Evolutionary conservation across 2,797 vertebrate species (phyloP).

Genomic region (Typhlichthys subterraneus): DNA sequence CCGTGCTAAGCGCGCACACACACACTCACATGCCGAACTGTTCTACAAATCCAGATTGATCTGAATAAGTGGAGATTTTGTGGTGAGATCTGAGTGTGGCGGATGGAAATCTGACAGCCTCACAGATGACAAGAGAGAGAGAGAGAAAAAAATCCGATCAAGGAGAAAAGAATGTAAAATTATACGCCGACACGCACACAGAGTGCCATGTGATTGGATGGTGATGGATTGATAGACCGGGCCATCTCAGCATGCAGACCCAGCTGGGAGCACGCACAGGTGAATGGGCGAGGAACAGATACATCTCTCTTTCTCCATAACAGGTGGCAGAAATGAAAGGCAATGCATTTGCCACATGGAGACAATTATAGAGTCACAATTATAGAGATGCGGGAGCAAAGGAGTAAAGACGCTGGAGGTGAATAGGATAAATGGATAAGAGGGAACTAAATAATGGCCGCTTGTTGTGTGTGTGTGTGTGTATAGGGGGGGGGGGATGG

Average conservation of each 20-base stretch:
- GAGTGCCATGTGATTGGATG: conserved; percentile 51
- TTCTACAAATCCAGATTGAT: conserved; percentile 35
- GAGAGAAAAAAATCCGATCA: conserved; percentile 19
- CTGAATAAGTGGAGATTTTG: conserved; percentile 12
- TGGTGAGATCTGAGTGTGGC: conserved; percentile 3
- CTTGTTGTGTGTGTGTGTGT: not conserved
- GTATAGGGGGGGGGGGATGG: not conserved
- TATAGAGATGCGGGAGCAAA: conserved; percentile 51
- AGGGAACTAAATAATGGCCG: conserved; percentile 21
- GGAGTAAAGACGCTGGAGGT: conserved; percentile 34
- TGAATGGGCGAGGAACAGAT: conserved; percentile 50
- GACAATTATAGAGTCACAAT: conserved; percentile 55
- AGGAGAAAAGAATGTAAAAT: conserved; percentile 44
- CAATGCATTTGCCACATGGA: conserved; percentile 55
- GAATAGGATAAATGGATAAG: conserved; percentile 39
- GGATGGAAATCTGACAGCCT: conserved; percentile 3
- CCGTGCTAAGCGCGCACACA: conserved; percentile 5
- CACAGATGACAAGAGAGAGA: not conserved
- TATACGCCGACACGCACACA: conserved; percentile 3
- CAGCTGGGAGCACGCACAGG: conserved; percentile 36
- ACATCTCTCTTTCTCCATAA: conserved; percentile 55
- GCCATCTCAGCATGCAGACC: conserved; percentile 52
- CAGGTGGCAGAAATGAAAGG: conserved; percentile 53
- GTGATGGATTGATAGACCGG: conserved; percentile 65
- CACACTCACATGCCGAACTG: conserved; percentile 32